Conservation (phyloP, 2,888 invertebrate species). For the Microctonus aethiopoides region DNA sequence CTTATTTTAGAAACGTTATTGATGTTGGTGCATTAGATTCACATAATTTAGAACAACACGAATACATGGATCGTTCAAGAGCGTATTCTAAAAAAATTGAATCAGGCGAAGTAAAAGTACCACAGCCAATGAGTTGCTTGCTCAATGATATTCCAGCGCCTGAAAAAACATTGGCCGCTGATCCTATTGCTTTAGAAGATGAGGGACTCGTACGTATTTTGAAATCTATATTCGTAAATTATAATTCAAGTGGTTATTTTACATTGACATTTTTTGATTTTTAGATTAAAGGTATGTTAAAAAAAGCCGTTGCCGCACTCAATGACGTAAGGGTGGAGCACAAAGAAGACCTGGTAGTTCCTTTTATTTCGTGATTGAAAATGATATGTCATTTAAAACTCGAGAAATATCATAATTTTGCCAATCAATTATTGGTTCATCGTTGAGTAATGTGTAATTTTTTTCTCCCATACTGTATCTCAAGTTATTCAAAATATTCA, state of each 20-base stretch:
- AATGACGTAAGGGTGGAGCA: constrained; percentile 87
- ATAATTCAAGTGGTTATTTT: background rate
- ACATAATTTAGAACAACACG: constrained; percentile 88
- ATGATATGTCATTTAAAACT: constrained; percentile 22
- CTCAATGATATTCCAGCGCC: constrained; percentile 81
- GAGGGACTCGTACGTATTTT: constrained; percentile 75
- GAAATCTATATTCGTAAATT: constrained; percentile 8
- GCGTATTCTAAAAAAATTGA: constrained; percentile 64
- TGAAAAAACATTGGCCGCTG: constrained; percentile 75
- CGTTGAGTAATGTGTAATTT: background rate
- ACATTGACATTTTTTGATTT: constrained; percentile 18
- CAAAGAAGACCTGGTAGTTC: constrained; percentile 90
- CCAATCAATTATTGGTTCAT: background rate
- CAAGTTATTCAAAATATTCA: background rate
- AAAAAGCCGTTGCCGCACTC: constrained; percentile 78
- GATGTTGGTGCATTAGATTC: constrained; percentile 93
- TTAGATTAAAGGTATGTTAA: constrained; percentile 80
- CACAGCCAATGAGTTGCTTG: constrained; percentile 68
- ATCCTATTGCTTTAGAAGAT: constrained; percentile 74
- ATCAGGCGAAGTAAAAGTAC: constrained; percentile 66
- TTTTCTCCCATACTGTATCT: background rate
- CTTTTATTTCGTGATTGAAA: constrained; percentile 72
- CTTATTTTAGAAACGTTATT: constrained; percentile 82
- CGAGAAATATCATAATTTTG: background rate
- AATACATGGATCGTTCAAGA: constrained; percentile 77